Evolutionary conservation across 2,888 invertebrate species (phyloP).

Genomic region (Pinctada fucata): DNA sequence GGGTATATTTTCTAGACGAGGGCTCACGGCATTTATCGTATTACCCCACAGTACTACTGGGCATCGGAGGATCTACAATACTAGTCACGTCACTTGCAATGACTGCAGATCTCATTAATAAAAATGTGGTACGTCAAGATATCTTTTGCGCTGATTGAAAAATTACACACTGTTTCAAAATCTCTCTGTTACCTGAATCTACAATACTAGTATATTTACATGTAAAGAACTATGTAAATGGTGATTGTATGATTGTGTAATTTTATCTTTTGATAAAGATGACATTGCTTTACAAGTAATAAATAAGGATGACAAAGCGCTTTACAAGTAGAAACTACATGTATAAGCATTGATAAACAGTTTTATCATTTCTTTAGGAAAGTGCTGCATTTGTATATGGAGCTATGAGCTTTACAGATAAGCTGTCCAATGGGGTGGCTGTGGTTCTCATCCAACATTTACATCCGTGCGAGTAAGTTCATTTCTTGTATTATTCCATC

Average conservation of each 20-base stretch:
- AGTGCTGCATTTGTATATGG: conserved; percentile 95
- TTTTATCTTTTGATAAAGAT: too few relatives aligned
- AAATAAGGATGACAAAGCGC: too few relatives aligned
- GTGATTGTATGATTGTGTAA: too few relatives aligned
- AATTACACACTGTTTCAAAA: neutral
- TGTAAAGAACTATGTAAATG: too few relatives aligned
- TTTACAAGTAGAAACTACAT: too few relatives aligned
- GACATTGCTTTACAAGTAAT: too few relatives aligned
- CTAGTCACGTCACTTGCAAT: conserved; percentile 92
- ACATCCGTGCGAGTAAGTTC: conserved; percentile 79
- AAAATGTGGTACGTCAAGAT: conserved; percentile 81
- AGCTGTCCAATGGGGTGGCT: conserved; percentile 91
- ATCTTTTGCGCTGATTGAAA: neutral
- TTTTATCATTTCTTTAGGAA: conserved; percentile 78
- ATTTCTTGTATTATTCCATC: neutral
- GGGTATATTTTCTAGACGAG: conserved; percentile 81
- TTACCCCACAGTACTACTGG: conserved; percentile 85
- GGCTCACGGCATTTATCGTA: conserved; percentile 79
- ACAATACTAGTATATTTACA: neutral
- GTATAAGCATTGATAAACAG: too few relatives aligned
- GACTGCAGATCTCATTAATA: conserved; percentile 92
- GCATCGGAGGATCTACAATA: conserved; percentile 90
- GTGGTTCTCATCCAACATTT: conserved; percentile 91
- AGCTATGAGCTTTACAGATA: conserved; percentile 94
- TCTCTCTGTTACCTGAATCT: neutral